Percentiles rank a stretch among this genome's conserved stretches.
phyloP scores from a whole-genome alignment of 1,140 invertebrate species.

The Aphelinus certus region DNA sequence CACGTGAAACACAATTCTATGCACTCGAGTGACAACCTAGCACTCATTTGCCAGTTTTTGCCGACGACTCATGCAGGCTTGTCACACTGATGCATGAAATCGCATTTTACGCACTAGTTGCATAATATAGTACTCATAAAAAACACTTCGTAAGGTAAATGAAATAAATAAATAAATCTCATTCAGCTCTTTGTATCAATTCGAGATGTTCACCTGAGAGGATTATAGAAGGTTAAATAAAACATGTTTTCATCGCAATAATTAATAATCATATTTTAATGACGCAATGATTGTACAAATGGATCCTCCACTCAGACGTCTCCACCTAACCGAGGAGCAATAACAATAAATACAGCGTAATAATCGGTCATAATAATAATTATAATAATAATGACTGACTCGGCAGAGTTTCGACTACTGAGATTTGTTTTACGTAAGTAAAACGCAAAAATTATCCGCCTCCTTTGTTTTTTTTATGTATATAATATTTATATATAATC shows the following conservation, averaged over 20 bases:
- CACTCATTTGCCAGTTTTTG: no score
- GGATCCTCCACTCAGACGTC: constrained; percentile 62
- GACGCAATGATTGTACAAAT: constrained; percentile 68
- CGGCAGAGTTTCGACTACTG: constrained; percentile 38
- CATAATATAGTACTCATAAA: no score
- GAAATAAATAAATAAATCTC: no score
- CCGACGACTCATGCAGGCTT: no score
- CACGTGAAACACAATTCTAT: no score
- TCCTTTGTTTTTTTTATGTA: constrained; percentile 24
- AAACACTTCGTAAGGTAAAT: no score
- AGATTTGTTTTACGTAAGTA: constrained; percentile 26
- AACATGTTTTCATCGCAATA: constrained; percentile 36
- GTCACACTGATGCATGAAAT: no score
- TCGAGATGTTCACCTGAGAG: neutral
- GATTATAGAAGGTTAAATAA: constrained; percentile 15
- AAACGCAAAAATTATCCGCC: neutral
- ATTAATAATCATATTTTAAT: constrained; percentile 67
- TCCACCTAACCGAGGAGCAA: constrained; percentile 64
- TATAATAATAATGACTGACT: constrained; percentile 51
- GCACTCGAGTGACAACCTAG: no score
- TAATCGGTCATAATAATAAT: constrained; percentile 56
- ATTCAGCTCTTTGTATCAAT: no score
- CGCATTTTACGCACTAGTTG: no score
- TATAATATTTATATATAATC: constrained; percentile 42
- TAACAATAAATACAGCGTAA: constrained; percentile 62